phyloP scores from a whole-genome alignment of 2,888 invertebrate genomes.

The Caprella mutica region DNA sequence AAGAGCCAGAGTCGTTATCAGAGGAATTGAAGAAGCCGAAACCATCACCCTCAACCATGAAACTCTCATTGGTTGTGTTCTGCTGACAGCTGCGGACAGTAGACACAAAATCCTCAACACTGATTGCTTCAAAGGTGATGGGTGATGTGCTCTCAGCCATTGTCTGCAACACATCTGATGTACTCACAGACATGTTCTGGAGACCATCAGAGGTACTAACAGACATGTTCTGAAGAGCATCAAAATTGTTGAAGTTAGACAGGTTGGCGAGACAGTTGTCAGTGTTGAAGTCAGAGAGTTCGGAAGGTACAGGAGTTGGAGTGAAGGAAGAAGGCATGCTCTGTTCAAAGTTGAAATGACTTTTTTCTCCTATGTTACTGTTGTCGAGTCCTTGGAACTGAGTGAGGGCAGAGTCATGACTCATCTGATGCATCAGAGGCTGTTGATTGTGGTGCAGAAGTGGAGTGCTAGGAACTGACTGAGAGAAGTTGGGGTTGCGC shows the following conservation, averaged over 20 bases:
- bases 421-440: background rate
- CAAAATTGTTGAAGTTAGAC: background rate
- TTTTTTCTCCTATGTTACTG: background rate
- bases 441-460: slow-evolving; percentile 16
- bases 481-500: slow-evolving; percentile 13
- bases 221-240: background rate
- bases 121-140: background rate
- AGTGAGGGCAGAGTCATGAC: background rate
- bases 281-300: slow-evolving; percentile 27
- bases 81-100: no score
- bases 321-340: slow-evolving; percentile 25
- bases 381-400: slow-evolving; percentile 10
- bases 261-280: slow-evolving; percentile 15
- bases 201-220: no score
- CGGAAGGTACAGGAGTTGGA: slow-evolving; percentile 32
- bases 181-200: no score
- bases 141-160: slow-evolving; percentile 5
- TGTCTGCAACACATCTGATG: no score
- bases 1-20: background rate
- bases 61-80: background rate
- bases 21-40: background rate
- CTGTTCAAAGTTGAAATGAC: background rate
- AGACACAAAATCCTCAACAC: background rate
- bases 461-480: slow-evolving; percentile 32
- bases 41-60: background rate